Evolutionary conservation across 2,888 invertebrate species (phyloP), one percentile per base, ranked within the genome.

Genomic region (Napeogenes inachia): DNA sequence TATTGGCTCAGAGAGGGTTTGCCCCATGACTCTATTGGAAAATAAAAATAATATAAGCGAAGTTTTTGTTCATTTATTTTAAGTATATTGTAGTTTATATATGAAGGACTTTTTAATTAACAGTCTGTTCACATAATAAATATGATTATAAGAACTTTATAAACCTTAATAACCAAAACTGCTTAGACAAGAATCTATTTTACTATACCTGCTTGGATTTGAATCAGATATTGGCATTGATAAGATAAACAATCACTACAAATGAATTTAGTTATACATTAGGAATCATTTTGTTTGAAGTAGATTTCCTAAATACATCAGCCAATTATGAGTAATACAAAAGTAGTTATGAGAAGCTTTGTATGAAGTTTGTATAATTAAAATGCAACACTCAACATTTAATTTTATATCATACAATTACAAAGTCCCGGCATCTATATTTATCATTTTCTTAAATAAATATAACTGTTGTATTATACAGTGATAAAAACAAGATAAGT

Each of bases 1-100:
- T 70, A 99, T 95, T 54, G 99, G 99, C 89, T 99, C 99, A 65
- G 98, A 97, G 69, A 99, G 91, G 74, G 98, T 98, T 89, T 99
- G 99, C 76, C 99, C 99, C 99, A 99, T 99, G 62, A 86, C 84
- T 88, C 91, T 64, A 45, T 54, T 89, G 75, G 13, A 54, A 53
- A 54, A 45, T 21, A 54, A 54, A 45, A 12, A 56, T 54, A 30
- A n/a, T 42, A 61, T 45, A 45, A 42, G 46, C 4, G 12, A n/a
- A 4, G 10, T 42, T 42, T 42, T 42, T 42, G 42, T 42, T 42
- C 3, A 35, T 35, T 35, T 35, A 6, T 42, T 10, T 42, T 42
- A 12, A 10, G 42, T 42, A 10, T 42, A 42, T 42, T 6, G 10
- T 42, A 10, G 42, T 8, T 42, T 6, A 10, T 42, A 10, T 42